Conservation (phyloP, 2,888 invertebrate genomes). For the Tortricodes alternella region DNA sequence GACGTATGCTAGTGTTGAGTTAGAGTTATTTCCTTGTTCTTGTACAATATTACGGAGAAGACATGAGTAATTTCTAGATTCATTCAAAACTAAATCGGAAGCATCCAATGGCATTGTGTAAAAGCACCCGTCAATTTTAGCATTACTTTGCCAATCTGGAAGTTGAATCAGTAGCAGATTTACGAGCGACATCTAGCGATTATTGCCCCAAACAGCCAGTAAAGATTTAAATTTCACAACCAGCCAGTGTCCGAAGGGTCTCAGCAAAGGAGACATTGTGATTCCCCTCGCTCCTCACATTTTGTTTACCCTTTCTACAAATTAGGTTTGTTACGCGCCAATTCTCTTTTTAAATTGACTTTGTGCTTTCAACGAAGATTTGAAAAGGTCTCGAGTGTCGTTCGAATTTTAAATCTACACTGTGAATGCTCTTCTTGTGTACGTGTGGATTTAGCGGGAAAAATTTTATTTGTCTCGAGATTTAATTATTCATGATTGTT, state of each 20-base stretch:
- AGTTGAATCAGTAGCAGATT: background rate
- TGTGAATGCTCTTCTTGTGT: constrained; percentile 12
- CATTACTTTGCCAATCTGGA: too few relatives aligned
- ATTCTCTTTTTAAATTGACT: constrained; percentile 40
- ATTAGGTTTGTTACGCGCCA: constrained; percentile 62
- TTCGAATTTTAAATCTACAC: constrained; percentile 25
- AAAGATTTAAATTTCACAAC: constrained; percentile 22
- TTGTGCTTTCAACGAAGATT: constrained; percentile 37
- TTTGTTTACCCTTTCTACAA: constrained; percentile 66
- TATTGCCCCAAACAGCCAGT: background rate
- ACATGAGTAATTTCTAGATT: too few relatives aligned
- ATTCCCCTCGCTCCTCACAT: constrained; percentile 44
- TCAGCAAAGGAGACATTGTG: constrained; percentile 42
- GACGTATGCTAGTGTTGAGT: too few relatives aligned
- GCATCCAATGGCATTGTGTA: too few relatives aligned
- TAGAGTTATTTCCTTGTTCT: too few relatives aligned
- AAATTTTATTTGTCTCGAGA: too few relatives aligned
- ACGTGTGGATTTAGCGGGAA: background rate
- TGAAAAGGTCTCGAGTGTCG: constrained; percentile 29
- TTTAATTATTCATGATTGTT: too few relatives aligned
- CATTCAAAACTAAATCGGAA: too few relatives aligned
- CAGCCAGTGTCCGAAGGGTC: constrained; percentile 18
- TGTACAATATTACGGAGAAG: too few relatives aligned
- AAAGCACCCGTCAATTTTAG: too few relatives aligned
- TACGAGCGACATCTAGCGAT: background rate